Evolutionary conservation across 2,797 vertebrate genomes (phyloP), one percentile per base, ranked within the genome.

Genomic region (Oryzias dopingdopingensis): DNA sequence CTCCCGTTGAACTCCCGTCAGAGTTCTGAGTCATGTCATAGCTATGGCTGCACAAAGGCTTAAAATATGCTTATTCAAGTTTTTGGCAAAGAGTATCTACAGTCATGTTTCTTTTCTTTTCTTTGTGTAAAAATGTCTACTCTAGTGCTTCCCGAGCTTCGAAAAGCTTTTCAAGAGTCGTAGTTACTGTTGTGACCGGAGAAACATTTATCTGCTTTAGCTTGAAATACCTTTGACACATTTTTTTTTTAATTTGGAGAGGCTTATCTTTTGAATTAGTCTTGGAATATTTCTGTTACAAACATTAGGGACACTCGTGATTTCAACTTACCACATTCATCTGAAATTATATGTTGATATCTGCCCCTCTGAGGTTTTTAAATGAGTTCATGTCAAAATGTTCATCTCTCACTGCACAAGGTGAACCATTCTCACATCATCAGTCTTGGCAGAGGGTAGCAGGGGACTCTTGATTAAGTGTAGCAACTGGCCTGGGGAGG

Each of bases 401-500:
- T 62, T 75, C 66, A 63, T 64, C 54, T 65, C 79, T 79, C 59
- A 52, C 74, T 74, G 57, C 67, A 69, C 80, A 84, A 86, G 84
- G 79, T 89, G 82, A 84, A 76, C 67, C 20, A 13, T 62, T 54
- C 8, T 70, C 59, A 62, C 67, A 62, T 71, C 76, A 77, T 68
- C 65, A 70, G 65, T 77, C 75, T 72, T 62, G 32, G 52, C 69
- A 65, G 49, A 17, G 56, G 61, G 64, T 52, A 32, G 69, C 12
- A 56, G 14, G 20, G 53, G 18, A 15, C 61, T 69, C 77, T 83
- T 89, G 81, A 91, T 89, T 86, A 89, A 82, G 65, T 70, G 67
- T 82, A 73, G 86, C 76, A 82, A 85, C 77, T 77, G 80, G 74
- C 83, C 89, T 77, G 32, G 71, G 70, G 88, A 86, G 77, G 75